These are phyloP conservation scores for Odiellus spinosus DNA, from an alignment of 2,888 invertebrate genomes.

Conservation along the genomic window DNA sequence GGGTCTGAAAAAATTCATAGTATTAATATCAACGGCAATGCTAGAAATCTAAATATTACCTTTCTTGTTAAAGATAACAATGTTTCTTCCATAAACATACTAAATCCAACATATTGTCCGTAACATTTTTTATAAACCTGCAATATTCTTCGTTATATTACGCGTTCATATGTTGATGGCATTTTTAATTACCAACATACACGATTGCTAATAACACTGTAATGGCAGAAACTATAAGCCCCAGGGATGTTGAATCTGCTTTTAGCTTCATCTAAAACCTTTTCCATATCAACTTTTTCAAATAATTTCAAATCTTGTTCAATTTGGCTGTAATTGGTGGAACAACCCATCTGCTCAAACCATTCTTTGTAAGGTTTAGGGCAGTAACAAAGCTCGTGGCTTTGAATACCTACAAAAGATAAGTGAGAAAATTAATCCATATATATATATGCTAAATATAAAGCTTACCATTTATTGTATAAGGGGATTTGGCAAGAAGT, in stretches of 20 bases:
- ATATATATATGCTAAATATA: neutral
- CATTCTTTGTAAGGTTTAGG: conserved; percentile 49
- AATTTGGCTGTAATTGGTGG: conserved; percentile 47
- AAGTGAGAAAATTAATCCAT: too few species aligned
- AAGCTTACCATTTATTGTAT: conserved; percentile 42
- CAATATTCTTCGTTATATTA: too few species aligned
- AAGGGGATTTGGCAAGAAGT: conserved; percentile 48
- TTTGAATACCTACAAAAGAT: conserved; percentile 29
- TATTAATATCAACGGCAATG: neutral
- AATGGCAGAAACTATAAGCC: conserved; percentile 75
- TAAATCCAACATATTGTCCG: conserved; percentile 87
- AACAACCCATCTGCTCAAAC: conserved; percentile 45
- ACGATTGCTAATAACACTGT: conserved; percentile 62
- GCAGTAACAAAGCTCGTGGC: conserved; percentile 71
- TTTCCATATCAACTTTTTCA: conserved; percentile 49
- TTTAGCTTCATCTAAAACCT: conserved; percentile 45
- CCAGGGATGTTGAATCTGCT: conserved; percentile 57
- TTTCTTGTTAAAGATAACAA: conserved; percentile 65
- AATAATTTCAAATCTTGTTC: conserved; percentile 51
- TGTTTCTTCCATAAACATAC: conserved; percentile 82
- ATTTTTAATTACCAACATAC: conserved; percentile 27
- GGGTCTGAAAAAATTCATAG: conserved; percentile 23
- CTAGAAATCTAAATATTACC: conserved; percentile 30
- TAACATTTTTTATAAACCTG: conserved; percentile 69
- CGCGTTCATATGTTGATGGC: too few species aligned